These are phyloP conservation scores for Diachasmimorpha longicaudata DNA, from an alignment of 1,140 invertebrate species.

Conservation along the genomic window DNA sequence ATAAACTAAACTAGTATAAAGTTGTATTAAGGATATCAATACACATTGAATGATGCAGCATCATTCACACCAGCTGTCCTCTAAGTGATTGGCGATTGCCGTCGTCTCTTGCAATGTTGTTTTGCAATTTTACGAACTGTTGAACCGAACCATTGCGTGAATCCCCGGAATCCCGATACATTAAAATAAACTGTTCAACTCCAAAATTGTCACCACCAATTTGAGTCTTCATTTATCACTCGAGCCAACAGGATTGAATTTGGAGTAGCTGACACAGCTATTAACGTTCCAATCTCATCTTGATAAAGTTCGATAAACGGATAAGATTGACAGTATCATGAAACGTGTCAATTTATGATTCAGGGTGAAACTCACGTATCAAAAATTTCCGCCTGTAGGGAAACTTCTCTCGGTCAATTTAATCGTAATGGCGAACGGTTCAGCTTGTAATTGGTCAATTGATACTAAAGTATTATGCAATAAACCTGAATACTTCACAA, in stretches of 20 bases:
- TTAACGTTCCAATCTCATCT: not conserved
- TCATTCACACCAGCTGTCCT: slow-evolving; percentile 11
- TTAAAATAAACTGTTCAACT: slow-evolving; percentile 7
- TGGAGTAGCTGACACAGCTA: not conserved
- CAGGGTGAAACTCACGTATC: not conserved
- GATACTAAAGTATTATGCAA: not conserved
- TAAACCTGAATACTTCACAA: not conserved
- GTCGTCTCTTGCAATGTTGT: not conserved
- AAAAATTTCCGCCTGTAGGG: no score
- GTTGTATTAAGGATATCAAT: not conserved
- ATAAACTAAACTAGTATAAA: not conserved
- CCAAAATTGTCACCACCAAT: not conserved
- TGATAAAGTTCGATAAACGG: not conserved
- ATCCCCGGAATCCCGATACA: slow-evolving; percentile 20
- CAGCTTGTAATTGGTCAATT: not conserved
- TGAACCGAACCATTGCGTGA: not conserved
- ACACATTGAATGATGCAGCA: not conserved
- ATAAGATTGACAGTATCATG: no score
- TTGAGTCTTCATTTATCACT: not conserved
- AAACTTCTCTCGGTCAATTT: not conserved
- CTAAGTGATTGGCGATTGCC: not conserved
- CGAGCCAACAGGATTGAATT: not conserved
- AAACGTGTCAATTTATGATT: not conserved
- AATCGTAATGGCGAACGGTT: not conserved
- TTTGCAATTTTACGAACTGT: not conserved